Percentiles rank a stretch among this genome's conserved stretches.
Evolutionary conservation across 2,888 invertebrate species (phyloP).

Genomic region (Clivina fossor): DNA sequence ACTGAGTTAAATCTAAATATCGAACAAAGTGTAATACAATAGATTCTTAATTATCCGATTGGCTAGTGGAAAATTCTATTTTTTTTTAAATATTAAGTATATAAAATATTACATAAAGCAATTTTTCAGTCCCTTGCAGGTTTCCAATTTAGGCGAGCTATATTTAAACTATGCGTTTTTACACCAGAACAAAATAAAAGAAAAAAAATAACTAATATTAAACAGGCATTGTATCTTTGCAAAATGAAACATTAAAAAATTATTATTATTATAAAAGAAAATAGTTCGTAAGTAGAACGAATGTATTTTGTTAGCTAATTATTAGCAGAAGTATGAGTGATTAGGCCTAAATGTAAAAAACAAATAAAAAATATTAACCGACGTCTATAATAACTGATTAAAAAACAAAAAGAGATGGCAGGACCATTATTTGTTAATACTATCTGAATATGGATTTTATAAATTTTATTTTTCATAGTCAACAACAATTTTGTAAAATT

Average conservation of each 20-base stretch:
- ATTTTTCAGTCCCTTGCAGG: slow-evolving; percentile 33
- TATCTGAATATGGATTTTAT: slow-evolving; percentile 32
- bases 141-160: slow-evolving; percentile 31
- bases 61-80: too few species aligned
- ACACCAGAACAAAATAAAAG: slow-evolving; percentile 31
- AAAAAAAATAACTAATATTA: too few species aligned
- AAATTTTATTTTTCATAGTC: not conserved
- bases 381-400: slow-evolving; percentile 32
- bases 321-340: slow-evolving; percentile 34
- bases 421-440: slow-evolving; percentile 33
- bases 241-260: slow-evolving; percentile 11
- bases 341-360: slow-evolving; percentile 37
- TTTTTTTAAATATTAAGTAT: too few species aligned
- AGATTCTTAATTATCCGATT: too few species aligned
- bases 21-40: too few species aligned
- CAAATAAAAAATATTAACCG: slow-evolving; percentile 29
- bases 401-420: slow-evolving; percentile 29
- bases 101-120: too few species aligned
- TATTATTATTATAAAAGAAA: slow-evolving; percentile 1
- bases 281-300: slow-evolving; percentile 36
- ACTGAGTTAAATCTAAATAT: too few species aligned
- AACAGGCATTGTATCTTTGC: slow-evolving; percentile 33
- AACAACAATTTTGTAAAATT: not conserved
- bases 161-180: slow-evolving; percentile 34
- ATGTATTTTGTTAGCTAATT: slow-evolving; percentile 37